Percentiles rank a stretch among this genome's conserved stretches.
Conservation (phyloP, 1,140 invertebrate genomes). For the Zaprionus vittiger region DNA sequence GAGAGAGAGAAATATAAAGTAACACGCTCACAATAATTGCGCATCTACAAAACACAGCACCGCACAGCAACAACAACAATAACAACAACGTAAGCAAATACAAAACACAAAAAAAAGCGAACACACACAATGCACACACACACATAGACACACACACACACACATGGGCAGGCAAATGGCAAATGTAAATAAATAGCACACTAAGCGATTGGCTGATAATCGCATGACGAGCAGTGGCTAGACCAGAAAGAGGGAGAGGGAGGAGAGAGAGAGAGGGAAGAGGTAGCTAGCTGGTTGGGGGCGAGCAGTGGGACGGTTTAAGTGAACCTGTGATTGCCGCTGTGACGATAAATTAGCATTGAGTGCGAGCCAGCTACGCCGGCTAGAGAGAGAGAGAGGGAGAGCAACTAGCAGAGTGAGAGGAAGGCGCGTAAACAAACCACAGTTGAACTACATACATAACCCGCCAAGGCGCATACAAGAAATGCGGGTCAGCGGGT, state of each 20-base stretch:
- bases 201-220: conserved; percentile 81
- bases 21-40: conserved; percentile 82
- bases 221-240: conserved; percentile 68
- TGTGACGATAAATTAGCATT: conserved; percentile 77
- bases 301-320: neutral
- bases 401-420: neutral
- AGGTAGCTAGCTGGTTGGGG: neutral
- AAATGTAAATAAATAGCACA: conserved; percentile 81
- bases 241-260: conserved; percentile 27
- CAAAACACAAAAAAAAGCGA: conserved; percentile 44
- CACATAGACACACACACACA: conserved; percentile 5
- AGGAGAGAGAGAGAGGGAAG: neutral
- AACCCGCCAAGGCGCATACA: conserved; percentile 29
- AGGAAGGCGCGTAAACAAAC: conserved; percentile 34
- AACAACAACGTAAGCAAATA: conserved; percentile 52
- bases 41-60: conserved; percentile 69
- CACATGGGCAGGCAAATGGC: conserved; percentile 36
- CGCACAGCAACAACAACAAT: conserved; percentile 39
- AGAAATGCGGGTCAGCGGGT: conserved; percentile 70
- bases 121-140: conserved; percentile 24
- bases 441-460: conserved; percentile 21
- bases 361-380: conserved; percentile 27
- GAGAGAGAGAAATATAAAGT: conserved; percentile 70
- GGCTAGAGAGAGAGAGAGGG: conserved; percentile 14
- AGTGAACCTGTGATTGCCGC: conserved; percentile 68